Percentiles rank a stretch among this genome's conserved stretches.
Evolutionary conservation across 2,113 vertebrate genomes (phyloP).

Genomic region (Atherinomorus stipes): DNA sequence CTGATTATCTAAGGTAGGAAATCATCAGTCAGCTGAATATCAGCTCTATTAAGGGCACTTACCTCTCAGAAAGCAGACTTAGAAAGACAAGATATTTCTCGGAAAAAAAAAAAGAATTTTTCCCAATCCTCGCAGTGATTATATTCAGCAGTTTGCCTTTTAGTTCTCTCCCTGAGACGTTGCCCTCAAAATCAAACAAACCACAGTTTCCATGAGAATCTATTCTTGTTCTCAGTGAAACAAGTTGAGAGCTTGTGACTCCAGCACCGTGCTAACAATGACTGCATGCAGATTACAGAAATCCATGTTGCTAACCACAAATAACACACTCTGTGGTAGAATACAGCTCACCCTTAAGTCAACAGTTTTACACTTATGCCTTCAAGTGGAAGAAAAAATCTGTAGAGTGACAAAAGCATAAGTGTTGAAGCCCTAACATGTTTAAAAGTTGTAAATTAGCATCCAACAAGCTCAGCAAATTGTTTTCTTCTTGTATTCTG

Average conservation of each 20-base stretch:
- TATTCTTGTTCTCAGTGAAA: conserved; percentile 53
- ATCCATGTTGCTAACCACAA: conserved; percentile 43
- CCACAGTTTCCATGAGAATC: conserved; percentile 57
- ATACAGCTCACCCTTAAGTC: conserved; percentile 32
- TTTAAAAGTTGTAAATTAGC: conserved; percentile 25
- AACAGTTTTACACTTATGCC: conserved; percentile 17
- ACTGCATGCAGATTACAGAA: conserved; percentile 46
- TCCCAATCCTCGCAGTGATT: conserved; percentile 40
- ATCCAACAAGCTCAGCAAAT: background rate
- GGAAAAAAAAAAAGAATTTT: background rate
- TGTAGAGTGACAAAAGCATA: background rate
- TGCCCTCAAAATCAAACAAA: conserved; percentile 66
- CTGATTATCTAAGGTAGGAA: conserved; percentile 81
- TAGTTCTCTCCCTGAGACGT: conserved; percentile 58
- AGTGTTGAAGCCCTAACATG: conserved; percentile 3
- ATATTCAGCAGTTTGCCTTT: conserved; percentile 51
- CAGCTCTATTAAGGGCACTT: conserved; percentile 64
- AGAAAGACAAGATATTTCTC: conserved; percentile 32
- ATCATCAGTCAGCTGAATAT: conserved; percentile 71
- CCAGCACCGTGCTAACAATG: conserved; percentile 38
- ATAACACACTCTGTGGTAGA: conserved; percentile 31
- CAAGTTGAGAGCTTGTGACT: conserved; percentile 40
- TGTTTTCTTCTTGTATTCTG: conserved; percentile 1
- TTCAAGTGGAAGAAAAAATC: conserved; percentile 27
- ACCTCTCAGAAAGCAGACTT: conserved; percentile 25